Conservation (phyloP, 2,113 vertebrate species). For the Pelecanoides urinatrix region DNA sequence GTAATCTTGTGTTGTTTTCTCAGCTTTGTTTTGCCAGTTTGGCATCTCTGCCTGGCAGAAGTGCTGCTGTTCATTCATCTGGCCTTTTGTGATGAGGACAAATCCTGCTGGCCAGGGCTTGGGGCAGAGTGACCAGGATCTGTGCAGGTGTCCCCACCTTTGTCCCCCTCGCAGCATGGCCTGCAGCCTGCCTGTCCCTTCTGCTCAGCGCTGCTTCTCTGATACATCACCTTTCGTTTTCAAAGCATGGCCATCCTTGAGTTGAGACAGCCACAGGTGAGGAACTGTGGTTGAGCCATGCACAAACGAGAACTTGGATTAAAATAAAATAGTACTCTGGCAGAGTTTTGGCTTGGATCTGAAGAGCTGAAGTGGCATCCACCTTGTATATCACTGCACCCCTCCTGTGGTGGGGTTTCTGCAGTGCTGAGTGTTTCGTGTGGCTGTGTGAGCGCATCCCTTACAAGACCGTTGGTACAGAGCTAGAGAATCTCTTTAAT, state of each 20-base stretch:
- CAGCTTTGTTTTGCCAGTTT: conserved; percentile 46
- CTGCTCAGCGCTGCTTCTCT: not conserved
- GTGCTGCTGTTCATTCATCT: not conserved
- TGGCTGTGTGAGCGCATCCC: not conserved
- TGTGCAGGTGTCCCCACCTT: not conserved
- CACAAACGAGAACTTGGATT: not conserved
- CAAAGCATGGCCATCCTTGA: not conserved
- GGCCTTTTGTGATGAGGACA: not conserved
- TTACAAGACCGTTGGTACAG: not conserved
- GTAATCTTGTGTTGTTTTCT: conserved; percentile 36
- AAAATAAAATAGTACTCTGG: not conserved
- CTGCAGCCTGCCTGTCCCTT: not conserved
- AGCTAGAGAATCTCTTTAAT: not conserved
- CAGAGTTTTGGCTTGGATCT: conserved; percentile 20
- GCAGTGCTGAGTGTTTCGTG: not conserved
- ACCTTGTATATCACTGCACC: not conserved
- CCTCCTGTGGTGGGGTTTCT: not conserved
- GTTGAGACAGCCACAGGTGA: not conserved
- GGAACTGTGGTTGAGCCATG: not conserved
- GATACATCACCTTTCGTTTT: not conserved
- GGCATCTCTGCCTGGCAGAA: conserved; percentile 12
- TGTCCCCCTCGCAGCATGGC: not conserved
- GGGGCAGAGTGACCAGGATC: not conserved
- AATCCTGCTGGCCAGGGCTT: not conserved
- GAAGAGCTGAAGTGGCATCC: not conserved